Evolutionary conservation across 92 coral and sea anemone genomes (phyloP), one percentile per base, ranked within the genome.

Genomic region (Siderastrea siderea): DNA sequence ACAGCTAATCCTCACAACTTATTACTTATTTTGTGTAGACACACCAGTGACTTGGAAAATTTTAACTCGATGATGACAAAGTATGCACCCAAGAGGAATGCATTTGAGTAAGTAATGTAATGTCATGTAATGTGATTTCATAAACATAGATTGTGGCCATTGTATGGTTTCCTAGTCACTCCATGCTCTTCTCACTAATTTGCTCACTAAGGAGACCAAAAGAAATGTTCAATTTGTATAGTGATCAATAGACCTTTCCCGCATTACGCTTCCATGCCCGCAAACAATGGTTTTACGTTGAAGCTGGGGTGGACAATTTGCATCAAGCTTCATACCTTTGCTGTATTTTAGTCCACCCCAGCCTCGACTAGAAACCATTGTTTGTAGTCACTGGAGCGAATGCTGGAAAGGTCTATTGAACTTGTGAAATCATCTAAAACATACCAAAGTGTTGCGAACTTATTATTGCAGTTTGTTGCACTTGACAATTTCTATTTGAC

Each of bases 21-120:
- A 47, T 12, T 81, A 7, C 26, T 19, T 26, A 17, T 10, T 80
- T 62, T 19, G 17, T 87, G 13, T 71, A 71, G 85, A 50, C 90
- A 87, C 53, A 80, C 90, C 13, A 73, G 91, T 76, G 72, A 49
- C 11, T 45, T 71, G 67, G 87, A 88, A 3, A 80, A 76, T 47
- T 88, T 88, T 46, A 75, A 74, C 69, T 88, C 84, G 0, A 88
- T 88, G 92, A 7, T 88, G 71, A 65, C 86, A 2, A 88, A 87
- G 57, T 87, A 87, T 87, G 90, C 80, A 1, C 86, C 86, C 9
- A 87, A 87, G 72, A 79, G 78, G 57, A 72, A 78, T 57, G 26
- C 85, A 53, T 87, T 87, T 64, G 79, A 87, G 86, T 79, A 55
- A 79, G 86, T 71, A 19, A 65, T 65, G 70, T 17, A 65, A 65